These are phyloP conservation scores for Himalopsyche japonica DNA, from an alignment of 2,888 invertebrate genomes.

Conservation along the genomic window DNA sequence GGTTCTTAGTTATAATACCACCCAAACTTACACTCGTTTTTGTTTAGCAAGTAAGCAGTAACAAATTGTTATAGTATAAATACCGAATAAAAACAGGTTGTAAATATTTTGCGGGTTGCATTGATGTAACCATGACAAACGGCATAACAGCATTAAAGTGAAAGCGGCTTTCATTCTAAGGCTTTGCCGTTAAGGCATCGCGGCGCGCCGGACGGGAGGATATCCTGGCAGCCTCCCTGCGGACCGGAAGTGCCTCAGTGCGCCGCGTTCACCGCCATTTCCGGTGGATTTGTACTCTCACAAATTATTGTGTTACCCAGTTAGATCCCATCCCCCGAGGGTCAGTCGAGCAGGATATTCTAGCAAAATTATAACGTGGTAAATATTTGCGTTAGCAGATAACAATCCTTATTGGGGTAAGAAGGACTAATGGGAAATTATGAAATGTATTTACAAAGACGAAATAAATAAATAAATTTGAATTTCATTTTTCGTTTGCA, in stretches of 20 bases:
- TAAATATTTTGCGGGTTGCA: neutral
- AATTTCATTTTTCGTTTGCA: too few species aligned
- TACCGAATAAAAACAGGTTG: neutral
- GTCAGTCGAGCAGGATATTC: neutral
- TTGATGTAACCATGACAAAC: neutral
- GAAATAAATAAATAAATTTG: too few species aligned
- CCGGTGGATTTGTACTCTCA: slow-evolving; percentile 33
- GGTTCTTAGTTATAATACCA: too few species aligned
- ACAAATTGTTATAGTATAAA: too few species aligned
- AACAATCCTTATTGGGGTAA: neutral
- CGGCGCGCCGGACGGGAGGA: neutral
- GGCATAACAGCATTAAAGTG: neutral
- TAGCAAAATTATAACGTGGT: neutral
- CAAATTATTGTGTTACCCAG: slow-evolving; percentile 31
- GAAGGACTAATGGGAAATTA: too few species aligned
- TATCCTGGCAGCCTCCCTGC: slow-evolving; percentile 22
- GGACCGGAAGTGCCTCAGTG: slow-evolving; percentile 35
- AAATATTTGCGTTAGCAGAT: neutral
- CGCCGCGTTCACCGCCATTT: slow-evolving; percentile 33
- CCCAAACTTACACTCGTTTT: too few species aligned
- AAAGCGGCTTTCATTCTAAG: neutral
- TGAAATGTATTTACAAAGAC: too few species aligned
- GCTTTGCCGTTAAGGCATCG: slow-evolving; percentile 13
- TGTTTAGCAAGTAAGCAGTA: too few species aligned
- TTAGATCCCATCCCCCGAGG: slow-evolving; percentile 9